Conservation (phyloP, 1,140 invertebrate species). For the Zaprionus inermis region DNA sequence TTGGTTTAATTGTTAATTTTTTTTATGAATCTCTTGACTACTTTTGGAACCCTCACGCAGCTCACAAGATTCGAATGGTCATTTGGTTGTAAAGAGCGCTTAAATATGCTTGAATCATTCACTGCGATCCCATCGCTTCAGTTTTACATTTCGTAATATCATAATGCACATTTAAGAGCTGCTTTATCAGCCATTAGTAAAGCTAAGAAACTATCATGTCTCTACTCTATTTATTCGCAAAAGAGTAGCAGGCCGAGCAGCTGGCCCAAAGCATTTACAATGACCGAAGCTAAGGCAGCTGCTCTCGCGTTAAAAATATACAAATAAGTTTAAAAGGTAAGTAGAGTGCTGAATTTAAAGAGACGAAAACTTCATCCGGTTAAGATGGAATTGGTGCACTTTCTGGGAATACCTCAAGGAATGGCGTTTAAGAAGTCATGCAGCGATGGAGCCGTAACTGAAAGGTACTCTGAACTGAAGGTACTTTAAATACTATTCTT, state of each 20-base stretch:
- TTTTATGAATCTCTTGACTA: background rate
- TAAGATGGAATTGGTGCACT: background rate
- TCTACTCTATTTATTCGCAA: constrained; percentile 57
- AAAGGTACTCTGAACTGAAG: constrained; percentile 16
- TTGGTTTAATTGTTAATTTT: background rate
- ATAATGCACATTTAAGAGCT: constrained; percentile 54
- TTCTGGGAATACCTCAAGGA: background rate
- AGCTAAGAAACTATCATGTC: constrained; percentile 27
- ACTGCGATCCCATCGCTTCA: constrained; percentile 33
- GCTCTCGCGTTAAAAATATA: constrained; percentile 50
- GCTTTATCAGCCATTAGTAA: constrained; percentile 35
- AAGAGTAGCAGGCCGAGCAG: constrained; percentile 58
- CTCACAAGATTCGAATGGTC: constrained; percentile 28
- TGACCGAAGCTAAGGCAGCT: constrained; percentile 18
- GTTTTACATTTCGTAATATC: constrained; percentile 24
- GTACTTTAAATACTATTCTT: constrained; percentile 12
- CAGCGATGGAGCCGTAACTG: background rate
- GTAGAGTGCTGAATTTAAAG: constrained; percentile 60
- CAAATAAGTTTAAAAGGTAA: constrained; percentile 40
- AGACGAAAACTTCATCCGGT: background rate
- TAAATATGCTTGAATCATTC: constrained; percentile 45
- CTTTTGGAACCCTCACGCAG: background rate
- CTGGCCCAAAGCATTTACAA: constrained; percentile 27
- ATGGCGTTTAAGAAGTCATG: background rate
- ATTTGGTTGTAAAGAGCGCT: constrained; percentile 44